Evolutionary conservation across 2,113 vertebrate genomes (phyloP).

Genomic region (Tympanuchus pallidicinctus): DNA sequence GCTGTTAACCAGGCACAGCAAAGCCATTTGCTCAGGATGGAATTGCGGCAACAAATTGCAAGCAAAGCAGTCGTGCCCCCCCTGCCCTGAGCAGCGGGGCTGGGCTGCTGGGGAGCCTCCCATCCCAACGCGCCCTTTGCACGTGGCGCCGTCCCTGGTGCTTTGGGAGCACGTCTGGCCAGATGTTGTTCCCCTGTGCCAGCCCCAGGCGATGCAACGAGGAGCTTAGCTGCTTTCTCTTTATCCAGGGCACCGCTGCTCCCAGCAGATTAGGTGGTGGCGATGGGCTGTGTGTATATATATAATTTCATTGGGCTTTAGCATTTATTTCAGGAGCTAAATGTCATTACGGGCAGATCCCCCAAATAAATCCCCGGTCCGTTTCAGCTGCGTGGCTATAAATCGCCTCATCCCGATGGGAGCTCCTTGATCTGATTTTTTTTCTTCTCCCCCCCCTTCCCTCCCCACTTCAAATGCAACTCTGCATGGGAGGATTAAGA

Average conservation of each 20-base stretch:
- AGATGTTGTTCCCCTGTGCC: background rate
- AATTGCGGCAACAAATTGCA: background rate
- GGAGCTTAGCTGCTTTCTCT: background rate
- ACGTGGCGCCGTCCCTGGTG: background rate
- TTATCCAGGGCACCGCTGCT: background rate
- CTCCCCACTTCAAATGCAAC: background rate
- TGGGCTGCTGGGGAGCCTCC: background rate
- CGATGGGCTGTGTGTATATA: background rate
- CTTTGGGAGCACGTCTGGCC: background rate
- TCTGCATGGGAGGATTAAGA: accelerated
- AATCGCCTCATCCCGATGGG: constrained; percentile 6
- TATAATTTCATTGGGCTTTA: constrained; percentile 49
- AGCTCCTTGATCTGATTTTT: constrained; percentile 28
- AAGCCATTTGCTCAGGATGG: constrained; percentile 55
- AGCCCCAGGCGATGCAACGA: background rate
- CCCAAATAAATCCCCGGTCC: background rate
- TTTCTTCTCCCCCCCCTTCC: background rate
- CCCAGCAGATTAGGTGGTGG: background rate
- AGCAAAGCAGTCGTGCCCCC: background rate
- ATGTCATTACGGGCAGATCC: constrained; percentile 56
- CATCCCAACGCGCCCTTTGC: accelerated
- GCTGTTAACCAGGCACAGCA: constrained; percentile 64
- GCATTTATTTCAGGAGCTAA: constrained; percentile 45
- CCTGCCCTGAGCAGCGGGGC: background rate
- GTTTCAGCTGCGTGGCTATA: constrained; percentile 29